Evolutionary conservation across 2,113 vertebrate genomes (phyloP), one percentile per base, ranked within the genome.

Genomic region (Ploceus nigricollis): DNA sequence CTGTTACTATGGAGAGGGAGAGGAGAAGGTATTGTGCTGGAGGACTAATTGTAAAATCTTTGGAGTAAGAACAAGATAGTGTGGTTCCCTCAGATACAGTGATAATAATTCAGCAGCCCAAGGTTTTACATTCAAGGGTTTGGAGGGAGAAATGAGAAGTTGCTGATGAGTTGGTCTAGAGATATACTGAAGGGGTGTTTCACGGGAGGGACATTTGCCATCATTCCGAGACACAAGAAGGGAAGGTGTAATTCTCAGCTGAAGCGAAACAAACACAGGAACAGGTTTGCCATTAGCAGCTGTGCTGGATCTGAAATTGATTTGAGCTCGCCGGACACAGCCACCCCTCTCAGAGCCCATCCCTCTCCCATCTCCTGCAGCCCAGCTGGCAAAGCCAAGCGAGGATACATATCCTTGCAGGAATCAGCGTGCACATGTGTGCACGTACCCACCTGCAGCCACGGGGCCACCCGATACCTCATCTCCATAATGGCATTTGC

Each of bases 1-100:
- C 77, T 94, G 93, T 97, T 95, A 97, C 95, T 97, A 95, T 95
- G 94, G 94, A 94, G 93, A 96, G 42, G 33, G 35, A 94, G 35
- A 96, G 56, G 44, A 93, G 80, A 81, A 90, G 85, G 56, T 48
- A 48, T 53, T 82, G 79, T 80, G 58, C 85, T 76, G 33, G 44
- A 78, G 77, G 76, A 73, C 68, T 64, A 77, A 73, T n/a, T 81
- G 69, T 51, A 61, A 91, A 89, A 73, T 78, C 79, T 82, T 47
- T 66, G 47, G 76, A 87, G 48, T 44, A 71, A 54, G 64, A 93
- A 90, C 45, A 70, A 86, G 64, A 77, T 4, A 66, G 50, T 21
- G 68, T 51, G 47, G 73, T 70, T 91, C 65, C 61, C 35, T 75
- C 57, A 54, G 45, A 89, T 28, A 71, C 31, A 50, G 57, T 21